These are phyloP conservation scores for Syngnathus acus DNA, from an alignment of 2,797 vertebrate species.

Conservation along the genomic window DNA sequence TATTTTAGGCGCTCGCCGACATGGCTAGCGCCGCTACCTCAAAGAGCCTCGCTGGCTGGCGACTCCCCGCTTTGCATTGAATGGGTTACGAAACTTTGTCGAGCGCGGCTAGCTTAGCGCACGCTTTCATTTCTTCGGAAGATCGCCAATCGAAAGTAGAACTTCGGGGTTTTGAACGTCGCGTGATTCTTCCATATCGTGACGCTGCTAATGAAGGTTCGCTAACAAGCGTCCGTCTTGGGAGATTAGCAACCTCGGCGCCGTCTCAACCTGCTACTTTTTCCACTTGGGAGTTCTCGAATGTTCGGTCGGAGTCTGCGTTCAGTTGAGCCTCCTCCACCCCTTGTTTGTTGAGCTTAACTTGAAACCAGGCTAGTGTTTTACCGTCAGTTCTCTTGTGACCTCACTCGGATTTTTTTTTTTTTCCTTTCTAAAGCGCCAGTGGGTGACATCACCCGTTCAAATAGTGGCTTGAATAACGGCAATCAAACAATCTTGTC, in stretches of 20 bases:
- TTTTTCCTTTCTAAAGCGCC: not conserved
- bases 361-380: not conserved
- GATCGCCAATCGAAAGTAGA: not conserved
- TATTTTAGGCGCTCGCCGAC: slow-evolving; percentile 12
- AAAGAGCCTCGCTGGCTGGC: slow-evolving; percentile 9
- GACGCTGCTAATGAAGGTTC: slow-evolving; percentile 43
- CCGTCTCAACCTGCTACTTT: not conserved
- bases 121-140: slow-evolving; percentile 3
- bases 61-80: slow-evolving; percentile 44
- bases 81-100: slow-evolving; percentile 65
- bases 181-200: slow-evolving; percentile 7
- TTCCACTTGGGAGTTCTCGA: too few species aligned
- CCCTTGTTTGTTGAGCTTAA: not conserved
- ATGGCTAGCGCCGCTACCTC: slow-evolving; percentile 38
- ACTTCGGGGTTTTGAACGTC: not conserved
- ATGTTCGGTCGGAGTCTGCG: not conserved
- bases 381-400: not conserved
- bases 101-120: slow-evolving; percentile 29
- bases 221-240: slow-evolving; percentile 38
- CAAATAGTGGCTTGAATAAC: not conserved
- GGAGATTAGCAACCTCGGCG: not conserved
- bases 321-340: not conserved
- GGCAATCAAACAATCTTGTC: not conserved
- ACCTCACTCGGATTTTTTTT: not conserved
- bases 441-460: not conserved